A percentile compares a stretch with the other conserved stretches of the same genome.
phyloP scores from a whole-genome alignment of 2,797 vertebrate species.

The Danio tinwini region DNA sequence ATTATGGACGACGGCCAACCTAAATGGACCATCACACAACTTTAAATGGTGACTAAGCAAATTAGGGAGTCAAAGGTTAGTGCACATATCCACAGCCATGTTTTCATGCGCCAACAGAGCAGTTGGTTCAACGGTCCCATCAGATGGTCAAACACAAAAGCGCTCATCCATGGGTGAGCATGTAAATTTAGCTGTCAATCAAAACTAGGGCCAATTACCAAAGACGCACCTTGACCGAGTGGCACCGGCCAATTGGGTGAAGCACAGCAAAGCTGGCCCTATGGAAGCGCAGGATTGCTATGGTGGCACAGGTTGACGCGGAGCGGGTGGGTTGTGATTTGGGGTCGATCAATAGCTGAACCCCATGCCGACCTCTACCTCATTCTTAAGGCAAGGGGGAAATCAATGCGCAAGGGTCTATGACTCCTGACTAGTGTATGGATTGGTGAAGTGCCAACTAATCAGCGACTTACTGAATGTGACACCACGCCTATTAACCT shows the following conservation, averaged over 20 bases:
- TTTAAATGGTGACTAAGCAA: slow-evolving; percentile 58
- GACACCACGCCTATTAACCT: slow-evolving; percentile 91
- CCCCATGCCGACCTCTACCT: slow-evolving; percentile 63
- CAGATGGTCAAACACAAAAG: slow-evolving; percentile 53
- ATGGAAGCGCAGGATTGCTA: slow-evolving; percentile 38
- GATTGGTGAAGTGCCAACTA: slow-evolving; percentile 94
- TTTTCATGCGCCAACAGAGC: slow-evolving; percentile 30
- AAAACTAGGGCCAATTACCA: slow-evolving; percentile 25
- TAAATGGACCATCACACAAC: slow-evolving; percentile 48
- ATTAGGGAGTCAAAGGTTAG: slow-evolving; percentile 55
- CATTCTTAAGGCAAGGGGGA: slow-evolving; percentile 66
- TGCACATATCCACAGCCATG: slow-evolving; percentile 8
- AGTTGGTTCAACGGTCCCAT: slow-evolving; percentile 57
- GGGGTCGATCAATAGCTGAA: slow-evolving; percentile 82
- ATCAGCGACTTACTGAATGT: slow-evolving; percentile 92
- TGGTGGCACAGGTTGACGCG: slow-evolving; percentile 45
- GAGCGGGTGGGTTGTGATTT: slow-evolving; percentile 71
- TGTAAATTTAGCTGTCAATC: slow-evolving; percentile 55
- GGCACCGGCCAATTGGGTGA: slow-evolving; percentile 16
- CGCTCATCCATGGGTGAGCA: slow-evolving; percentile 43
- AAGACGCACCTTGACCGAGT: slow-evolving; percentile 17
- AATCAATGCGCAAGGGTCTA: slow-evolving; percentile 81
- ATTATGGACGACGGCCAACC: slow-evolving; percentile 44
- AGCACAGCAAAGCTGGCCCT: slow-evolving; percentile 34
- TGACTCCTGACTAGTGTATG: slow-evolving; percentile 80